A percentile compares a stretch with the other conserved stretches of the same genome.
Evolutionary conservation across 2,113 vertebrate genomes (phyloP).

Genomic region (Prunella fulvescens): DNA sequence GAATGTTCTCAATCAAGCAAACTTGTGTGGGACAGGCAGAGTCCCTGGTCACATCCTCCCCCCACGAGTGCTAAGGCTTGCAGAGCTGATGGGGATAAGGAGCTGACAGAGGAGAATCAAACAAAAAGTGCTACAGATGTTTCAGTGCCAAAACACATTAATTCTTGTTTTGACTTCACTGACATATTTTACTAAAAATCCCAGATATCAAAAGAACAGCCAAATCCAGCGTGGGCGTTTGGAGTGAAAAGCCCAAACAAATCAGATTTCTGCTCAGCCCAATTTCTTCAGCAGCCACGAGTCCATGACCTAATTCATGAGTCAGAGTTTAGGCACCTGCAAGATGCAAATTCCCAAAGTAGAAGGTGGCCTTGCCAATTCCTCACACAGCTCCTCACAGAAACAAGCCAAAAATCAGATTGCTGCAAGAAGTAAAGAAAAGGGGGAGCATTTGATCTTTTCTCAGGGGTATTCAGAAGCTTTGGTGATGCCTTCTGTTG

Average conservation of each 20-base stretch:
- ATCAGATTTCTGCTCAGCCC: not conserved
- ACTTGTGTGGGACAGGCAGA: not conserved
- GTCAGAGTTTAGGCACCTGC: not conserved
- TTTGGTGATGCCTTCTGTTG: not conserved
- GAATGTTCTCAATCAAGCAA: not conserved
- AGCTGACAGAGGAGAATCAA: not conserved
- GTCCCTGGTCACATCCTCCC: accelerated
- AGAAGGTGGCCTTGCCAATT: not conserved
- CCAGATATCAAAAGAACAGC: not conserved
- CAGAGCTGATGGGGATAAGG: not conserved
- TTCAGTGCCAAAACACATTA: not conserved
- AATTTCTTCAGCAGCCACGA: not conserved
- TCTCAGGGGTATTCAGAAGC: not conserved
- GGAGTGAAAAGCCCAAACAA: not conserved
- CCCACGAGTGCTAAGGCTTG: not conserved
- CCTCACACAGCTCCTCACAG: not conserved
- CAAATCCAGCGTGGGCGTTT: not conserved
- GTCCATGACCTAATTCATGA: not conserved
- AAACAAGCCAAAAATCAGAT: not conserved
- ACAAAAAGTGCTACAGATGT: not conserved
- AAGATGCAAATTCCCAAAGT: not conserved
- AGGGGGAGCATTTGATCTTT: not conserved
- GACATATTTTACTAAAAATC: not conserved
- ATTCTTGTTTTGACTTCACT: not conserved
- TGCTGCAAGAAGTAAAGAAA: not conserved